phyloP scores from a whole-genome alignment of 35 echinoderm and acorn worm species.

The Apostichopus californicus region DNA sequence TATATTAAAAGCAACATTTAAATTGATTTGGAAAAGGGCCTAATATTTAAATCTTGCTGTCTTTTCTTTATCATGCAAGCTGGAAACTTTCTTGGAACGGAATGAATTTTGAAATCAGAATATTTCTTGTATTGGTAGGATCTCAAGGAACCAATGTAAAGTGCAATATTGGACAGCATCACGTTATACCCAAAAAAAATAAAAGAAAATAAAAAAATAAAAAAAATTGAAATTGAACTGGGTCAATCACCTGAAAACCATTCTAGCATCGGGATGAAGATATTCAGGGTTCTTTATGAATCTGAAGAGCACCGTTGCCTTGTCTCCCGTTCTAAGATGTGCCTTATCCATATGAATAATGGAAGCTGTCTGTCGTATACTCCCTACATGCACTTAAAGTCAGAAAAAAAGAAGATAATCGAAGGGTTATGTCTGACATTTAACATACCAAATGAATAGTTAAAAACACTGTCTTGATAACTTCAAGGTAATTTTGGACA shows the following conservation, averaged over 20 bases:
- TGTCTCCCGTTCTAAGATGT: constrained; percentile 92
- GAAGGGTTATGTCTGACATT: too few relatives aligned
- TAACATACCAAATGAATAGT: too few relatives aligned
- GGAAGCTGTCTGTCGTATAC: constrained; percentile 97
- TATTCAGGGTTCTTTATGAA: constrained; percentile 99
- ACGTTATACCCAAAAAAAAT: not conserved
- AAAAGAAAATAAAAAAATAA: not conserved
- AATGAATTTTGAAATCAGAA: too few relatives aligned
- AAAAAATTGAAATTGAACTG: not conserved
- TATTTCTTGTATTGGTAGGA: too few relatives aligned
- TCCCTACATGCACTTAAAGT: constrained; percentile 89
- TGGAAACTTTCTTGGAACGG: too few relatives aligned
- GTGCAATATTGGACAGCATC: not conserved
- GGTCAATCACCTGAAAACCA: constrained; percentile 93
- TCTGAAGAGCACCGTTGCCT: constrained; percentile 87
- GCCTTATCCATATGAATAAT: constrained; percentile 90
- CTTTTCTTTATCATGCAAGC: too few relatives aligned
- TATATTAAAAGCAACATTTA: too few relatives aligned
- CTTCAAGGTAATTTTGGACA: too few relatives aligned
- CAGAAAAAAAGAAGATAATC: not conserved
- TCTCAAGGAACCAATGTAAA: too few relatives aligned
- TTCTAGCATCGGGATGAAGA: constrained; percentile 78
- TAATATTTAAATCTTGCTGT: too few relatives aligned
- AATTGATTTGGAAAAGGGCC: too few relatives aligned
- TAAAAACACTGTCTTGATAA: too few relatives aligned